These are phyloP conservation scores for Notarius quadriscutis DNA, from an alignment of 2,113 vertebrate species.

Conservation along the genomic window DNA sequence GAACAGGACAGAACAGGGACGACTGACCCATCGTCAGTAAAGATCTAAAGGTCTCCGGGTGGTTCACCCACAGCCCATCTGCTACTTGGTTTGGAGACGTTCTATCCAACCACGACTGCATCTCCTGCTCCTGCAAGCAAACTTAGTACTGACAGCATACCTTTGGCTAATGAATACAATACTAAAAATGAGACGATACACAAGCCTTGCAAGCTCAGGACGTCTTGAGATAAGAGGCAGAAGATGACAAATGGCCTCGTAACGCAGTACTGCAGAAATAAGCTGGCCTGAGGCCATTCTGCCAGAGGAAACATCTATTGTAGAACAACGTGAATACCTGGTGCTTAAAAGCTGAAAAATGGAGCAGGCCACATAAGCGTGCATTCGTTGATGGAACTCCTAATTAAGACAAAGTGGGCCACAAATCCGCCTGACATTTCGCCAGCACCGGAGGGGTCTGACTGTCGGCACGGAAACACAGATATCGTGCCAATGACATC, in stretches of 20 bases:
- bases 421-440: constrained; percentile 45
- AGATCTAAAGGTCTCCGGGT: constrained; percentile 19
- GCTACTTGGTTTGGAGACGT: constrained; percentile 29
- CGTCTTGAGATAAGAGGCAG: constrained; percentile 31
- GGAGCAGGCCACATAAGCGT: constrained; percentile 18
- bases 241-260: constrained; percentile 45
- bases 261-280: constrained; percentile 12
- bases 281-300: constrained; percentile 21
- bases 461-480: constrained; percentile 18
- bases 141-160: constrained; percentile 5
- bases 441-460: constrained; percentile 2
- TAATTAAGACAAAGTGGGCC: constrained; percentile 48
- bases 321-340: constrained; percentile 22
- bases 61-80: constrained; percentile 19
- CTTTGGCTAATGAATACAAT: constrained; percentile 28
- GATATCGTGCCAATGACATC: neutral
- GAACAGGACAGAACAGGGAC: constrained; percentile 13
- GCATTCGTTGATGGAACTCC: constrained; percentile 19
- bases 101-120: neutral
- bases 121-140: neutral
- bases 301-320: constrained; percentile 22
- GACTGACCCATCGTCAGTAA: constrained; percentile 11
- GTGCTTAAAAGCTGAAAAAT: constrained; percentile 37
- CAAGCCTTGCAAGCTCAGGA: constrained; percentile 3
- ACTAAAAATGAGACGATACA: constrained; percentile 33